Evolutionary conservation across 2,113 vertebrate genomes (phyloP), one percentile per base, ranked within the genome.

Genomic region (Eolophus roseicapilla): DNA sequence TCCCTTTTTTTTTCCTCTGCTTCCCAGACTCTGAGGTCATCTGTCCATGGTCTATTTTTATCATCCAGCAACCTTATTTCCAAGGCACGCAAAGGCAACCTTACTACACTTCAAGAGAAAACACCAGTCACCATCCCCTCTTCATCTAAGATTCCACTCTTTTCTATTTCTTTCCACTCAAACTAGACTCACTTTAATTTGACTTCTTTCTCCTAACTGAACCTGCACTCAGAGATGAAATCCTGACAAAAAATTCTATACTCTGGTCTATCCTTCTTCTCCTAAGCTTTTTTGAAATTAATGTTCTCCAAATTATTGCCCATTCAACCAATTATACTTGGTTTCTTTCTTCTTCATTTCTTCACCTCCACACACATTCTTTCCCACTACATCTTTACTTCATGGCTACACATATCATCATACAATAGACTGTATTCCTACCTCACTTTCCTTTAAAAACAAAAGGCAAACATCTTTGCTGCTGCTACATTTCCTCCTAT

Each of bases 11-110:
- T 90, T 88, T 67, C 68, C 68, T 79, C 39, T 50, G 57, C 87
- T 97, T 92, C 94, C 90, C 90, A 96, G 93, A 95, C 94, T 96
- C 88, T 94, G 87, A 91, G 75, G 76, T 95, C 92, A 95, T 94
- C 82, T 88, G 43, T 63, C 64, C 37, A n/a, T 28, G 11, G 19
- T 8, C 71, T 88, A 92, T 96, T 96, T 97, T 95, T 94, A 96
- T 76, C 71, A 77, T 28, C 49, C 81, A 91, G 82, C 46, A 37
- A 83, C 81, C 43, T 88, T 83, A 73, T 55, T 69, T 71, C 60
- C 85, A 86, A 77, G 20, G 79, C 78, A 93, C 16, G 82, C 44
- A 76, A 91, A 85, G n/a, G 31, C 71, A 78, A 12, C 39, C 75
- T 44, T 81, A 74, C 79, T 68, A 55, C 2, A 0, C 68, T 93